Conservation (phyloP, 2,888 invertebrate genomes). For the Baccha elongata region DNA sequence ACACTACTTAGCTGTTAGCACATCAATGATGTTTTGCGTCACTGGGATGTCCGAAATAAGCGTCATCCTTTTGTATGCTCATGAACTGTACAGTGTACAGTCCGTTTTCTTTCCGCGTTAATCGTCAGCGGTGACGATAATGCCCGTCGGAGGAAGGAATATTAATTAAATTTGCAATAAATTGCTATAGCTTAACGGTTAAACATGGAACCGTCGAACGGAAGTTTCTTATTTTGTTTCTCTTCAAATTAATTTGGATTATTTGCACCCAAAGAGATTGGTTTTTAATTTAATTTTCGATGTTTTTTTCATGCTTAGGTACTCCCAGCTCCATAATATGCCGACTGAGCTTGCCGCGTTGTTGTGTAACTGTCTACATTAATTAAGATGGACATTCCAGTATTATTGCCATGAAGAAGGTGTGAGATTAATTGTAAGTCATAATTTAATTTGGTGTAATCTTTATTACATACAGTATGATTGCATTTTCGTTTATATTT, state of each 20-base stretch:
- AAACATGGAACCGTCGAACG: slow-evolving; percentile 44
- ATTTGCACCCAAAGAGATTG: slow-evolving; percentile 54
- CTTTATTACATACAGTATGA: slow-evolving; percentile 54
- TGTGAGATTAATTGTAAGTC: slow-evolving; percentile 66
- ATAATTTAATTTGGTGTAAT: slow-evolving; percentile 68
- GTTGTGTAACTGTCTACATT: neutral
- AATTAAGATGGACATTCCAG: neutral
- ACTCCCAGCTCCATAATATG: neutral
- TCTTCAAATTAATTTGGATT: slow-evolving; percentile 71
- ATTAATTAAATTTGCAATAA: slow-evolving; percentile 71
- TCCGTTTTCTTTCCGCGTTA: slow-evolving; percentile 38
- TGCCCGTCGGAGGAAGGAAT: slow-evolving; percentile 36
- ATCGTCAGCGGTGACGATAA: neutral
- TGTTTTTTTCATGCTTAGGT: neutral
- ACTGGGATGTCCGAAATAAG: slow-evolving; percentile 3
- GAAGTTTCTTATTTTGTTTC: slow-evolving; percentile 39
- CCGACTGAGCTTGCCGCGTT: neutral
- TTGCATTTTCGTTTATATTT: slow-evolving; percentile 54
- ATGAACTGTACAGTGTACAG: neutral
- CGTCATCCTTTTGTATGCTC: slow-evolving; percentile 20
- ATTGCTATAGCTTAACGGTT: slow-evolving; percentile 63
- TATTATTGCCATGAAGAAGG: slow-evolving; percentile 21
- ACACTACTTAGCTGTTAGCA: slow-evolving; percentile 46
- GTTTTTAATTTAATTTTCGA: slow-evolving; percentile 58
- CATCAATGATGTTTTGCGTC: slow-evolving; percentile 56